Percentiles rank a stretch among this genome's conserved stretches.
Evolutionary conservation across 1,140 invertebrate genomes (phyloP).

Genomic region (Bombus terrestris): DNA sequence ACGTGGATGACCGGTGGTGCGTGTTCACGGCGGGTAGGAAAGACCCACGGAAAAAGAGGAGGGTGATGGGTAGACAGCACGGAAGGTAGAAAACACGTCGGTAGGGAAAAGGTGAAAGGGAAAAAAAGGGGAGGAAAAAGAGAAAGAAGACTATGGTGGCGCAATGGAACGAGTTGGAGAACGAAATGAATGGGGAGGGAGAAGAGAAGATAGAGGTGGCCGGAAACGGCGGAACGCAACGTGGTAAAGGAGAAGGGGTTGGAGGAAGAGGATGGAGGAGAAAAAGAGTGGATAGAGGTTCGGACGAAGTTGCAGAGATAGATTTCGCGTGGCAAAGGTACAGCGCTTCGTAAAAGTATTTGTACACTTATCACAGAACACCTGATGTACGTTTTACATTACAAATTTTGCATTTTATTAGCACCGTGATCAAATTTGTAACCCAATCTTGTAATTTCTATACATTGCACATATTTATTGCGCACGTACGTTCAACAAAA

Average conservation of each 20-base stretch:
- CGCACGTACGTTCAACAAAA: too few relatives aligned
- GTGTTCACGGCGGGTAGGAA: background rate
- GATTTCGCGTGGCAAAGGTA: slow-evolving; percentile 27
- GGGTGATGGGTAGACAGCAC: background rate
- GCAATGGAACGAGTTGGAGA: slow-evolving; percentile 30
- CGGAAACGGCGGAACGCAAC: slow-evolving; percentile 25
- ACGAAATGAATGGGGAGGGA: slow-evolving; percentile 1
- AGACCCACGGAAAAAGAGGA: background rate
- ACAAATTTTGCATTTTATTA: background rate
- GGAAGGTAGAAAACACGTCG: background rate
- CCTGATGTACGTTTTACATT: background rate
- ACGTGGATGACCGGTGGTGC: slow-evolving; percentile 2
- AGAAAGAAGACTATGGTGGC: slow-evolving; percentile 39
- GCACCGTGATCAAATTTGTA: too few relatives aligned
- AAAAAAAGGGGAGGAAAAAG: background rate
- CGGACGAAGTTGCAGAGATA: slow-evolving; percentile 31
- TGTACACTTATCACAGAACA: background rate
- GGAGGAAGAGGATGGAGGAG: background rate
- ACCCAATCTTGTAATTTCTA: too few relatives aligned
- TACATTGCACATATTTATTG: too few relatives aligned
- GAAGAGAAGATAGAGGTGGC: slow-evolving; percentile 29
- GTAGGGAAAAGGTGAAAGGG: background rate
- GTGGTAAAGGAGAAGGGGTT: too few relatives aligned
- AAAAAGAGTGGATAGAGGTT: background rate
- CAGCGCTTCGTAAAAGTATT: background rate